Evolutionary conservation across 2,797 vertebrate genomes (phyloP), one percentile per base, ranked within the genome.

Genomic region (Cyprinodon diabolis): DNA sequence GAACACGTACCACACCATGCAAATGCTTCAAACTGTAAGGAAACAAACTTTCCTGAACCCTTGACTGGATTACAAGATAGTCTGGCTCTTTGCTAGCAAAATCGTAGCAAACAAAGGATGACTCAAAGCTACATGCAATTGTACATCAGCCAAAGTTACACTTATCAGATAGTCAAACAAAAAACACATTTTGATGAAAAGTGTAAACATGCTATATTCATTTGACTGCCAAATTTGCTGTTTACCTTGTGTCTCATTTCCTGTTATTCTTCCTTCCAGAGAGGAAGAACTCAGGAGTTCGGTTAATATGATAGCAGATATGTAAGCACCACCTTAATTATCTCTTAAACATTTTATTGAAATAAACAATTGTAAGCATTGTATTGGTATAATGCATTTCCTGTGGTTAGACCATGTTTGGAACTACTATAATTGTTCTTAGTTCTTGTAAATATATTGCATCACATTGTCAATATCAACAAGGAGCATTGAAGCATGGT

Each of bases 201-300:
- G 15, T 68, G 5, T 52, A 67, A 35, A 49, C 1, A 15, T 19
- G 47, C 15, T 51, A 58, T 13, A 5, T 58, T 58, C 13, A 30
- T 51, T 49, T 54, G n/a, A 4, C 14, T 45, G 11, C 13, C 54
- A 67, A 68, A 67, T 10, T n/a, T 60, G 5, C 19, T 58, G 1
- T 35, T 0, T 49, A 8, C 52, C 19, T 66, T 68, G n/a, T 55
- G 30, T 82, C 1, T 84, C 51, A 49, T 17, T 71, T 80, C 48
- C 73, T 45, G 12, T 55, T 79, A 51, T 23, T 58, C 81, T n/a
- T 82, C 84, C 49, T 43, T 78, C 48, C 87, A 96, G 95, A 71
- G 90, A 94, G 71, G 93, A 94, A 76, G 87, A 93, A 58, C 86
- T 96, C 63, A 90, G 25, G 77, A 77, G 60, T 81, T 91, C 90